Conservation (phyloP, 2,888 invertebrate genomes). For the Silvanus unidentatus region DNA sequence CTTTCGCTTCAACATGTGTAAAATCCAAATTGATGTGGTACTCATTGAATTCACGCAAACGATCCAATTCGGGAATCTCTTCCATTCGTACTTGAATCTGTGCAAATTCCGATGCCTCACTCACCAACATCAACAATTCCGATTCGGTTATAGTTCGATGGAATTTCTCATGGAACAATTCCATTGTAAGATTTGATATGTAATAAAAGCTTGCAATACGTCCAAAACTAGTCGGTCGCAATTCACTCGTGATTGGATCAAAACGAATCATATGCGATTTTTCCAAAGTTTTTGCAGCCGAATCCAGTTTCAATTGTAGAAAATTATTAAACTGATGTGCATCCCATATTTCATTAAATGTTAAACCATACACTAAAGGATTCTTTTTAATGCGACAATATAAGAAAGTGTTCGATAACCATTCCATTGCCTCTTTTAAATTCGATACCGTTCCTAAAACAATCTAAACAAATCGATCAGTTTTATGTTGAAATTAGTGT, state of each 20-base stretch:
- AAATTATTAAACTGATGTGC: constrained; percentile 76
- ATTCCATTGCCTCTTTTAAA: constrained; percentile 92
- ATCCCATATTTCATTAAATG: constrained; percentile 57
- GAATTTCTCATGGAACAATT: constrained; percentile 81
- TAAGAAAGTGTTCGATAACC: constrained; percentile 96
- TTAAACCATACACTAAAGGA: constrained; percentile 71
- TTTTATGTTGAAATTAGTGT: neutral
- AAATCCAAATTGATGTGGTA: constrained; percentile 73
- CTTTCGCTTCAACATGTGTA: constrained; percentile 90
- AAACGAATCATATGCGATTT: constrained; percentile 92
- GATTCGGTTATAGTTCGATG: constrained; percentile 77
- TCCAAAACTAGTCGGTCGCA: constrained; percentile 80
- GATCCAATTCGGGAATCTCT: constrained; percentile 85
- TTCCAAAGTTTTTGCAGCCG: constrained; percentile 80
- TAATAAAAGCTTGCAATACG: constrained; percentile 97
- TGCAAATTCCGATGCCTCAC: constrained; percentile 89
- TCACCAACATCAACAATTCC: constrained; percentile 84
- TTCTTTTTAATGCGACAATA: constrained; percentile 91
- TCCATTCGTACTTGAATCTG: constrained; percentile 95
- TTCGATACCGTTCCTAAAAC: constrained; percentile 94
- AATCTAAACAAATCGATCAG: constrained; percentile 59
- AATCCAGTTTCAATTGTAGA: constrained; percentile 69
- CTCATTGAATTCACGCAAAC: constrained; percentile 68
- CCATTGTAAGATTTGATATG: constrained; percentile 92
- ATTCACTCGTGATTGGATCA: constrained; percentile 75